Base-by-base conservation (phyloP, 1,140 invertebrate genomes). In the Myzus persicae region DNA sequence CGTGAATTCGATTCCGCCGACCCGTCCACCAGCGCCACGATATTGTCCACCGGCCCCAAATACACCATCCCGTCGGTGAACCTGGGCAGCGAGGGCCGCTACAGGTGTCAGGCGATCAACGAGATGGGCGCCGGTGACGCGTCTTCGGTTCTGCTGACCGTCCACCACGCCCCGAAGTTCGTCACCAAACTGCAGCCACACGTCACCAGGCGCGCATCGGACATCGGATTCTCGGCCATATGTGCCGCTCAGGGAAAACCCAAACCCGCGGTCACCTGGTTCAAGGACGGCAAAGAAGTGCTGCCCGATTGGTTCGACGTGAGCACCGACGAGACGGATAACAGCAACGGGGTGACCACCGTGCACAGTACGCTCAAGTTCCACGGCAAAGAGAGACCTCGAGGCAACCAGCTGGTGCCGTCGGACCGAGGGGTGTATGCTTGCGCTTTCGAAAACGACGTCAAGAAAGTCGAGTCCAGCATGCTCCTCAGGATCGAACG, bases 401-500 rank as follows among this genome's bases (percentile, higher is more conserved):
- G 97, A 93, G 96, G 96, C 3, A 98, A 98, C 94, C 96, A 97
- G 94, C 95, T 98, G 31, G 95, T 98, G 36, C 97, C 98, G 0
- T 96, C 96, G 48, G 98, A 99, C 95, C 96, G 98, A 38, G 98
- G 98, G 36, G 96, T 97, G 38, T 99, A 99, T 95, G 97, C 97
- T 8, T 99, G 98, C 95, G 96, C 97, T 22, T 98, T 98, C 95
- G 97, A 98, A 94, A 99, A 99, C 94, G 97, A 98, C 95, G 98
- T 98, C 5, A 98, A 98, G 94, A 97, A 96, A 95, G 97, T 97
- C 22, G 97, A 98, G 94, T 98, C 97, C 2, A 97, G 97, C 91
- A 98, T 98, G 97, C 97, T 98, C 95, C 95, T 99, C 48, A 96
- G 98, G 94, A 98, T 99, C 94, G 98, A 98, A 96, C 98, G 97